Percentiles rank a stretch among this genome's conserved stretches.
These are phyloP conservation scores for Pogonomyrmex californicus DNA, from an alignment of 1,140 invertebrate genomes.

Conservation along the genomic window DNA sequence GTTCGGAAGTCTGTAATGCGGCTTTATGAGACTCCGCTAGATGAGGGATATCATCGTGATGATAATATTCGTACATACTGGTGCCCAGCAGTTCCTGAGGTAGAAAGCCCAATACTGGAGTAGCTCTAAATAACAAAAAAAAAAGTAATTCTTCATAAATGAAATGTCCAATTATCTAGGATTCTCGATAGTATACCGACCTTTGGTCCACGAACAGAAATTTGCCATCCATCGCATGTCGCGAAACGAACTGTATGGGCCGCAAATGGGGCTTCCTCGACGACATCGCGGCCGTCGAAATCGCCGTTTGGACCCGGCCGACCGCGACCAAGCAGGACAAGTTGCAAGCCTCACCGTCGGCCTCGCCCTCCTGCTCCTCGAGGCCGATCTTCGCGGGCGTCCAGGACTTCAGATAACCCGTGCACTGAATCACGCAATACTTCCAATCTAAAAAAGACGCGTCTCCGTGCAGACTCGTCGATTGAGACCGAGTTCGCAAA, in stretches of 20 bases:
- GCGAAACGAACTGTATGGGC: slow-evolving; percentile 94
- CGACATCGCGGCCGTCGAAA: slow-evolving; percentile 69
- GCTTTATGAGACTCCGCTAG: slow-evolving; percentile 95
- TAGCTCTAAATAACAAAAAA: slow-evolving; percentile 90
- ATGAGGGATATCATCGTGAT: slow-evolving; percentile 93
- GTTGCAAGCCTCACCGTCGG: slow-evolving; percentile 92
- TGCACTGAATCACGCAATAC: slow-evolving; percentile 94
- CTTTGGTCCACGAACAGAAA: slow-evolving; percentile 99
- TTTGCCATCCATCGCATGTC: slow-evolving; percentile 98
- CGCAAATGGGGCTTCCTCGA: slow-evolving; percentile 78
- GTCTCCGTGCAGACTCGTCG: background rate
- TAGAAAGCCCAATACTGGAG: slow-evolving; percentile 95
- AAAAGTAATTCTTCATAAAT: slow-evolving; percentile 6
- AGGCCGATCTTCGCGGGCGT: slow-evolving; percentile 92
- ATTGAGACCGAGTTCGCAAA: background rate
- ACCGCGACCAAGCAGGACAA: slow-evolving; percentile 95
- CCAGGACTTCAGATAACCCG: slow-evolving; percentile 97
- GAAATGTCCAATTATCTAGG: background rate
- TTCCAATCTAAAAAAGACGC: slow-evolving; percentile 89
- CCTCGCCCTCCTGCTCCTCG: slow-evolving; percentile 90
- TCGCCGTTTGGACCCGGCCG: slow-evolving; percentile 89
- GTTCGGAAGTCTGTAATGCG: slow-evolving; percentile 90
- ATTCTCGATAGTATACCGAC: slow-evolving; percentile 51
- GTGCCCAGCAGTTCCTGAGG: slow-evolving; percentile 97
- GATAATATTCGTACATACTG: slow-evolving; percentile 97